Evolutionary conservation across 2,797 vertebrate genomes (phyloP).

Genomic region (Distichodus sexfasciatus): DNA sequence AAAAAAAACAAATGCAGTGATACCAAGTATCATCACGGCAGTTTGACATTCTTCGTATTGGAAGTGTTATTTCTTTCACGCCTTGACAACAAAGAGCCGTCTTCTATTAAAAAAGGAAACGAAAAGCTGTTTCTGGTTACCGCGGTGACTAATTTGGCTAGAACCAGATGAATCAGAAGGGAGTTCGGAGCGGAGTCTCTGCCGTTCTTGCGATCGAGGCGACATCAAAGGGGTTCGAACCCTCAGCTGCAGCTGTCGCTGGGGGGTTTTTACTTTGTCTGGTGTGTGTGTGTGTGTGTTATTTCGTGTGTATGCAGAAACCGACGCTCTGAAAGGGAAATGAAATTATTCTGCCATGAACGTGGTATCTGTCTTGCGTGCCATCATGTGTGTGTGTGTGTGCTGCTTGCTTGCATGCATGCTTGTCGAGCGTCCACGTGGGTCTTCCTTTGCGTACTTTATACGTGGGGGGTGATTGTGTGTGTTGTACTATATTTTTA

Average conservation of each 20-base stretch:
- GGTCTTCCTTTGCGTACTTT: background rate
- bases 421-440: background rate
- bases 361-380: background rate
- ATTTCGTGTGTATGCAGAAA: background rate
- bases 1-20: too few species aligned
- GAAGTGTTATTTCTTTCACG: too few species aligned
- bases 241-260: too few species aligned
- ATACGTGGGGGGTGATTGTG: background rate
- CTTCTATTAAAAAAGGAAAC: too few species aligned
- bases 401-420: conserved; percentile 20
- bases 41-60: too few species aligned
- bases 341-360: conserved; percentile 9
- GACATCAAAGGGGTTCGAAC: too few species aligned
- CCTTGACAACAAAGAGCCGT: too few species aligned
- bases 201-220: too few species aligned
- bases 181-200: too few species aligned
- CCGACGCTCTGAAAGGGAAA: conserved; percentile 9
- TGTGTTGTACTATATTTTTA: too few species aligned
- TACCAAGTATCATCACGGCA: too few species aligned
- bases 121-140: too few species aligned
- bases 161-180: conserved; percentile 30
- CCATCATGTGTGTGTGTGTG: background rate
- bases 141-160: background rate
- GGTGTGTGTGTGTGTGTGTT: background rate
- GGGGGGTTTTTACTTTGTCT: conserved; percentile 17